Percentiles rank a stretch among this genome's conserved stretches.
Conservation (phyloP, 2,113 vertebrate genomes). For the Ctenodactylus gundi region DNA sequence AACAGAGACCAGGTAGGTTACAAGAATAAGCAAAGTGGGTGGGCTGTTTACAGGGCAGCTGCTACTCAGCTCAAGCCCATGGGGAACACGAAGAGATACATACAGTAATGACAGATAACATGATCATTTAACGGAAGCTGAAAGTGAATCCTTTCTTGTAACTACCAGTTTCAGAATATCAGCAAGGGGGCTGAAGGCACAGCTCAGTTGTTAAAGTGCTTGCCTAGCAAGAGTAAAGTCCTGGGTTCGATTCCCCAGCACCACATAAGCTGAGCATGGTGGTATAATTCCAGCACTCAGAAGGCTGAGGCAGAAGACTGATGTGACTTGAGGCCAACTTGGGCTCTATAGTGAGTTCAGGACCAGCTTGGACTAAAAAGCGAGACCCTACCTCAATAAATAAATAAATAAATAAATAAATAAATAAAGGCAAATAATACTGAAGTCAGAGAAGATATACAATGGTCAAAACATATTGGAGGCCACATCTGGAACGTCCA, state of each 20-base stretch:
- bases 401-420: neutral
- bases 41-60: neutral
- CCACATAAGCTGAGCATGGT: no score
- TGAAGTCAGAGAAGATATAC: neutral
- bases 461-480: neutral
- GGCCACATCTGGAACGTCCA: neutral
- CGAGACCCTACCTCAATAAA: no score
- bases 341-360: no score
- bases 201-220: no score
- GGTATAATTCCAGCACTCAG: no score
- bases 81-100: neutral
- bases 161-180: neutral
- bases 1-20: neutral
- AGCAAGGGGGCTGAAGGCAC: no score
- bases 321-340: no score
- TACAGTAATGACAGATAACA: neutral
- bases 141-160: conserved; percentile 42
- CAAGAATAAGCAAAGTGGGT: neutral
- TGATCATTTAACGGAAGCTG: neutral
- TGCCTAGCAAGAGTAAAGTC: no score
- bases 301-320: no score
- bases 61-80: neutral
- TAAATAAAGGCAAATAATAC: neutral
- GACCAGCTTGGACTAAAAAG: no score
- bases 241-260: no score